Evolutionary conservation across 2,888 invertebrate genomes (phyloP).

Genomic region (Drosophila mulleri): DNA sequence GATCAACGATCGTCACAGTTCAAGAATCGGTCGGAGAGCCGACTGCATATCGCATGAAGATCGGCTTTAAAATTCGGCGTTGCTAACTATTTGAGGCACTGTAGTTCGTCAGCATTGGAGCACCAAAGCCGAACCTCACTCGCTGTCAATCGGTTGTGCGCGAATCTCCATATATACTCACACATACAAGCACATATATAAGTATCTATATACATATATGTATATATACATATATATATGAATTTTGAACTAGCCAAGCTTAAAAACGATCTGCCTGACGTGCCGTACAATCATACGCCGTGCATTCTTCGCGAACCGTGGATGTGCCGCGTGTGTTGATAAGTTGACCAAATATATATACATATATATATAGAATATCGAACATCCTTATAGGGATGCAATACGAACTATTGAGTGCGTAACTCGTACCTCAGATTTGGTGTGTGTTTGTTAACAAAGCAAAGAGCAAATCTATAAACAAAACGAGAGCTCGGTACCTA

Average conservation of each 20-base stretch:
- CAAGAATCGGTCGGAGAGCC: constrained; percentile 49
- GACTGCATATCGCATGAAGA: constrained; percentile 28
- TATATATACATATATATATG: neutral
- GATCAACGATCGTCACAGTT: constrained; percentile 33
- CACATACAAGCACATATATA: neutral
- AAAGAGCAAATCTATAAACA: constrained; percentile 1
- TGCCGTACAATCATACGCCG: constrained; percentile 71
- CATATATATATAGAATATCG: constrained; percentile 9
- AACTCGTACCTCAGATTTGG: constrained; percentile 12
- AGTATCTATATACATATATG: neutral
- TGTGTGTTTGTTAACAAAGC: constrained; percentile 32
- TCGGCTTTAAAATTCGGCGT: constrained; percentile 64
- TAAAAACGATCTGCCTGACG: constrained; percentile 70
- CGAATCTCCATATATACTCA: constrained; percentile 48
- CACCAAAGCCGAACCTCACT: constrained; percentile 55
- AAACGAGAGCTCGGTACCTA: neutral
- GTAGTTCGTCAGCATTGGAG: constrained; percentile 70
- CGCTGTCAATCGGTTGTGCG: constrained; percentile 46
- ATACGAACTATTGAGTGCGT: constrained; percentile 49
- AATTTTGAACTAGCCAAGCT: constrained; percentile 61
- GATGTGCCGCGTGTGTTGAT: constrained; percentile 62
- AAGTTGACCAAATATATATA: neutral
- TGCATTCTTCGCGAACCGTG: constrained; percentile 73
- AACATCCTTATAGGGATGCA: constrained; percentile 57
- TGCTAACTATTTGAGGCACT: constrained; percentile 78